These are phyloP conservation scores for Troides oblongomaculatus DNA, from an alignment of 2,888 invertebrate genomes.

Conservation along the genomic window DNA sequence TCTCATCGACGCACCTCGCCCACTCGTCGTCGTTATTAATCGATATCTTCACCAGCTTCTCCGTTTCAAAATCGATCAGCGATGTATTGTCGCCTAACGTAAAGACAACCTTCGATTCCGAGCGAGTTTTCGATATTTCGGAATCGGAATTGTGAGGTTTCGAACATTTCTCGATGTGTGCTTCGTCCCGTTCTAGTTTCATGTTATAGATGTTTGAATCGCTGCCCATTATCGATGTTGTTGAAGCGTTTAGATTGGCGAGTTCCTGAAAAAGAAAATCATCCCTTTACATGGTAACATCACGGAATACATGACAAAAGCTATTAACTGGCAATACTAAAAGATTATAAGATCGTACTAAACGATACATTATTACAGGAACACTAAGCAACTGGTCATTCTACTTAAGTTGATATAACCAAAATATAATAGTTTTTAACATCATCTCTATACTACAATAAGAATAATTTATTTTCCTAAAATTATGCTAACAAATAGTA, in stretches of 20 bases:
- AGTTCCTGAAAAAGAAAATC: constrained; percentile 51
- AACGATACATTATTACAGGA: no score
- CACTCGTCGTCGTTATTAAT: constrained; percentile 64
- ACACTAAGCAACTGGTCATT: no score
- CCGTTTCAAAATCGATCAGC: constrained; percentile 37
- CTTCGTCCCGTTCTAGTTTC: constrained; percentile 48
- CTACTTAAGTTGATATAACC: no score
- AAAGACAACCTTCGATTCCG: constrained; percentile 57
- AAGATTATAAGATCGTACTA: no score
- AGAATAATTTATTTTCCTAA: no score
- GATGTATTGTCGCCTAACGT: constrained; percentile 58
- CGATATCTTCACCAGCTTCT: constrained; percentile 61
- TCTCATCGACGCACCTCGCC: constrained; percentile 47
- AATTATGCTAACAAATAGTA: no score
- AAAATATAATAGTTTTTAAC: no score
- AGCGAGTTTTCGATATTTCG: constrained; percentile 51
- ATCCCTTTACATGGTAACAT: no score
- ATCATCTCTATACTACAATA: no score
- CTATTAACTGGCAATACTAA: neutral
- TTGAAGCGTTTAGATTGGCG: constrained; percentile 59
- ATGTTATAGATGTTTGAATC: constrained; percentile 72
- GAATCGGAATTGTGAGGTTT: constrained; percentile 66
- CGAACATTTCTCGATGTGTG: constrained; percentile 39
- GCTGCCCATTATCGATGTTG: constrained; percentile 73
- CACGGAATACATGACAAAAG: neutral